phyloP scores from a whole-genome alignment of 2,888 invertebrate genomes.

The Cerceris ruficornis region DNA sequence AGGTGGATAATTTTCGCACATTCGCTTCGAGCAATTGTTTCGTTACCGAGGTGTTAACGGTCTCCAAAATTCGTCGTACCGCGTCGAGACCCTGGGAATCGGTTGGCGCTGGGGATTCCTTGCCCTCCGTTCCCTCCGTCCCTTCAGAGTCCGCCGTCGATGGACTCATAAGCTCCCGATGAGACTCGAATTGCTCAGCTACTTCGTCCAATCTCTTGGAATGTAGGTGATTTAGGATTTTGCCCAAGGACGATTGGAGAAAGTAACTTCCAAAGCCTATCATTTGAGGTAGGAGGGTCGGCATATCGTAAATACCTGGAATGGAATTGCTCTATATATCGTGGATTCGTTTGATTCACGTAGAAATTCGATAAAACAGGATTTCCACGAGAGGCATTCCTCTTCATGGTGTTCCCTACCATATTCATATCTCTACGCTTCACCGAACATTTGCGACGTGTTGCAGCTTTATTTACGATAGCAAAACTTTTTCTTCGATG shows the following conservation, averaged over 20 bases:
- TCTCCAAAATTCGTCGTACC: constrained; percentile 88
- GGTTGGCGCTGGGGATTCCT: constrained; percentile 75
- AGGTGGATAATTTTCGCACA: constrained; percentile 86
- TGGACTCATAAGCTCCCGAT: constrained; percentile 77
- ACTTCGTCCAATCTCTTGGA: constrained; percentile 74
- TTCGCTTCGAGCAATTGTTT: constrained; percentile 88
- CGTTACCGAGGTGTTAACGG: constrained; percentile 89
- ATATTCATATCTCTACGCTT: not conserved
- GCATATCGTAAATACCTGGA: constrained; percentile 76
- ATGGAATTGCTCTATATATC: constrained; percentile 4
- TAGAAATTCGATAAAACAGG: not conserved
- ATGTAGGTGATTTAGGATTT: constrained; percentile 86
- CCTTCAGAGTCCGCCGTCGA: constrained; percentile 84
- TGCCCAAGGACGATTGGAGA: constrained; percentile 83
- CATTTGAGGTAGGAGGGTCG: constrained; percentile 76
- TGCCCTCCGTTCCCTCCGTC: constrained; percentile 85
- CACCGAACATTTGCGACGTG: too few relatives aligned
- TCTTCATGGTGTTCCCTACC: not conserved
- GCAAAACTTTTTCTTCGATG: too few relatives aligned
- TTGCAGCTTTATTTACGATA: too few relatives aligned
- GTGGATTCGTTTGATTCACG: not conserved
- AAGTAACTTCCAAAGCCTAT: constrained; percentile 77
- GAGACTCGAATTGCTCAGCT: constrained; percentile 75
- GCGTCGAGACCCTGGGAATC: constrained; percentile 84
- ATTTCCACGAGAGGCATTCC: not conserved